These are phyloP conservation scores for Spinus olivaceus DNA, from an alignment of 2,797 vertebrate genomes.

Conservation along the genomic window DNA sequence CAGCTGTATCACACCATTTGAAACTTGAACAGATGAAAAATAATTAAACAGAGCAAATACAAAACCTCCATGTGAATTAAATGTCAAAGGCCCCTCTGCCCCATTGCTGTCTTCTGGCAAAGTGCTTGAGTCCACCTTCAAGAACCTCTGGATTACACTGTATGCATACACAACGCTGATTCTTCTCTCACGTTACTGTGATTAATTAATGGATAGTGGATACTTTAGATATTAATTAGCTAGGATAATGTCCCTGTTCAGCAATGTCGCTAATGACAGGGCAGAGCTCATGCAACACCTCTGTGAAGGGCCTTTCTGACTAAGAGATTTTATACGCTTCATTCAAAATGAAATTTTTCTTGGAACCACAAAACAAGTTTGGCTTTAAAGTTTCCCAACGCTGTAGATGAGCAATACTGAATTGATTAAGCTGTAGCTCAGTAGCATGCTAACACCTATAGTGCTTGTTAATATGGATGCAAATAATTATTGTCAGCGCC, in stretches of 20 bases:
- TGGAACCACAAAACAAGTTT: not conserved
- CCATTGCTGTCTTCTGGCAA: not conserved
- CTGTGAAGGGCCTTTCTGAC: not conserved
- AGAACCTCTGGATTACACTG: not conserved
- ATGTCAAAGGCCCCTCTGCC: not conserved
- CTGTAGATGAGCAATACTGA: not conserved
- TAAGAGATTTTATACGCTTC: not conserved
- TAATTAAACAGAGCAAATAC: not conserved
- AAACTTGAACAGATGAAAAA: not conserved
- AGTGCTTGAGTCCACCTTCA: not conserved
- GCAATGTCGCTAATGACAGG: not conserved
- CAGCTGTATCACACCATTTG: not conserved
- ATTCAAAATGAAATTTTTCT: not conserved
- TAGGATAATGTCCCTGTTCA: not conserved
- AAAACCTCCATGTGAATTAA: not conserved
- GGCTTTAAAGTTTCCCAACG: not conserved
- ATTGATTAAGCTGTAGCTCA: not conserved
- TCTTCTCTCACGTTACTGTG: not conserved
- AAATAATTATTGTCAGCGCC: not conserved
- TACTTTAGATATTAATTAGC: slow-evolving; percentile 1
- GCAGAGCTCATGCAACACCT: not conserved
- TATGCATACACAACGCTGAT: not conserved
- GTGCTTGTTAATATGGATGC: not conserved
- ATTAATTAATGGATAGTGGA: slow-evolving; percentile 15
- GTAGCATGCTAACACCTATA: not conserved